These are phyloP conservation scores for Aleiodes leptofemur DNA, from an alignment of 2,888 invertebrate genomes.

Conservation along the genomic window DNA sequence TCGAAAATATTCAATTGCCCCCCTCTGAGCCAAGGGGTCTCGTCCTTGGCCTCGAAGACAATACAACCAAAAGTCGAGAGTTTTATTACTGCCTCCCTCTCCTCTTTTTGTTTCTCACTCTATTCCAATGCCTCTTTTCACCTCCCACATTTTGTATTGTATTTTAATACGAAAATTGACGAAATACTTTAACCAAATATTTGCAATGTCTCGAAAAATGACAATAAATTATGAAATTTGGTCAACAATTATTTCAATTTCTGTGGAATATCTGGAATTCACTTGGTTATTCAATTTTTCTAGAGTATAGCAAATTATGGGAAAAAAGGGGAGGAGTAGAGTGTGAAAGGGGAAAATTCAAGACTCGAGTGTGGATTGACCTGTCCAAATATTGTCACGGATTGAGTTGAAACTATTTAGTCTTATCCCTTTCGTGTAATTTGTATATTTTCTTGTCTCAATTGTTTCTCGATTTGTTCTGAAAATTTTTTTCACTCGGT, in stretches of 20 bases:
- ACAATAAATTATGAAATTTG: constrained; percentile 9
- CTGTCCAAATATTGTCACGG: constrained; percentile 58
- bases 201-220: not conserved
- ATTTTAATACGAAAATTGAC: constrained; percentile 65
- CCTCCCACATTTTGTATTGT: constrained; percentile 4
- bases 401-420: constrained; percentile 51
- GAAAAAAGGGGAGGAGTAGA: constrained; percentile 19
- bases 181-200: constrained; percentile 51
- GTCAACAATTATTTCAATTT: not conserved
- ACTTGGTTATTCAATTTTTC: not conserved
- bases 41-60: constrained; percentile 25
- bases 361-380: constrained; percentile 47
- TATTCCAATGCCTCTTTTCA: not conserved
- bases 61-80: constrained; percentile 20
- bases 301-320: constrained; percentile 5
- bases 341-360: constrained; percentile 35
- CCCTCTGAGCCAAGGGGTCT: constrained; percentile 3
- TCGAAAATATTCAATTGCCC: constrained; percentile 55
- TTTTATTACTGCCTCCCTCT: constrained; percentile 36
- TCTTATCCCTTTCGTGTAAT: constrained; percentile 46
- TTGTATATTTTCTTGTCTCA: constrained; percentile 38
- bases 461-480: constrained; percentile 45
- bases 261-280: constrained; percentile 10
- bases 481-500: not conserved
- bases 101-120: constrained; percentile 29